These are phyloP conservation scores for Ochotona curzoniae DNA, from an alignment of 2,113 vertebrate genomes.

Conservation along the genomic window DNA sequence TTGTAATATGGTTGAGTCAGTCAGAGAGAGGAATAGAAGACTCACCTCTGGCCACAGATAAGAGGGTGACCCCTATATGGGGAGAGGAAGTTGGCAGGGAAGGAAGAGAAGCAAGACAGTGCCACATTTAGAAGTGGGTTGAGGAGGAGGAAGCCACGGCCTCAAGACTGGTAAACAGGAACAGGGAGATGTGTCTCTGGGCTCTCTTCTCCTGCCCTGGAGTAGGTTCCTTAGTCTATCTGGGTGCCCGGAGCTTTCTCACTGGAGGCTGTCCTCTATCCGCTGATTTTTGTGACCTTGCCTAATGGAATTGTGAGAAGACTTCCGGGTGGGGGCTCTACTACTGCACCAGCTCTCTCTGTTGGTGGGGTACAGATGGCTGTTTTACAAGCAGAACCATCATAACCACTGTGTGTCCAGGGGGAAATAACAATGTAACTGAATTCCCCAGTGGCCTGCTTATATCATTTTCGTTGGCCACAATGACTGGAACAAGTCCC, in stretches of 20 bases:
- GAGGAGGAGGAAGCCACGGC: background rate
- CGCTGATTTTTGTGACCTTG: background rate
- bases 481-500: background rate
- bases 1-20: background rate
- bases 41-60: background rate
- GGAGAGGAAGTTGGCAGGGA: background rate
- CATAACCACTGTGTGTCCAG: background rate
- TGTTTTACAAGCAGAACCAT: background rate
- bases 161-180: background rate
- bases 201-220: background rate
- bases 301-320: background rate
- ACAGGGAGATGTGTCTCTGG: background rate
- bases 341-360: background rate
- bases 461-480: background rate
- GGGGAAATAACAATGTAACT: background rate
- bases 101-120: background rate
- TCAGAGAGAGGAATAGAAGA: background rate
- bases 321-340: background rate
- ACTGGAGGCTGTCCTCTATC: background rate
- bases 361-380: background rate
- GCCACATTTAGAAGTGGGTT: background rate
- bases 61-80: background rate
- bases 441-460: background rate
- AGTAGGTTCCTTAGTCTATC: background rate
- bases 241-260: background rate